Evolutionary conservation across 1,140 invertebrate species (phyloP), one percentile per base, ranked within the genome.

Genomic region (Drosophila tsacasi): DNA sequence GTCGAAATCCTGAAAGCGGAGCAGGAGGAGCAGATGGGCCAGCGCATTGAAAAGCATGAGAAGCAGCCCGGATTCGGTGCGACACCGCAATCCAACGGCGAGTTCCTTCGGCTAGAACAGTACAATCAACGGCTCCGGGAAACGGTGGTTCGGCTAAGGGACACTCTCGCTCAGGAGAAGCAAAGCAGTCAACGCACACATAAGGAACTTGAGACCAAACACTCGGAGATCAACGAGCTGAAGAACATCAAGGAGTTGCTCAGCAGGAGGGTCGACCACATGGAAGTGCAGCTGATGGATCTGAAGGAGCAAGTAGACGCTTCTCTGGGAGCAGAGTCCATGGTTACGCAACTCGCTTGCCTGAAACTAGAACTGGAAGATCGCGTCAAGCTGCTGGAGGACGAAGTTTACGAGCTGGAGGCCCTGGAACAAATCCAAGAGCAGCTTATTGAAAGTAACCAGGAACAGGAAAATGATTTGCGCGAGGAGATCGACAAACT

Each of bases 251-350:
- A 98, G 83, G 97, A 98, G 91, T 97, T 97, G 93, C 94, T 98
- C 10, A 96, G 96, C 37, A 21, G 72, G 1, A 76, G 91, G 1
- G 96, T 98, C 0, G 95, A 97, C 83, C 95, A 97, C 91, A 94
- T 98, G 93, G 97, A 98, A 89, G 95, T 96, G 67, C 97, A 98
- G 92, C 96, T 99, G 40, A 96, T 96, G 12, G 98, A 99, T 93
- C 62, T 92, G 96, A 92, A 92, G 23, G 91, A 92, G 52, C 91
- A 92, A 52, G 91, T 99, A 39, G 99, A 99, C 94, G 98, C 98
- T 6, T 98, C 98, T 1, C 94, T 99, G 17, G 99, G 99, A 6
- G 98, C 98, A 17, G 98, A 99, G 94, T 98, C 99, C 94, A 99
- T 99, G 98, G 98, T 99, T 1, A 98, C 99, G 83, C 95, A 97